These are phyloP conservation scores for Microchrysa polita DNA, from an alignment of 2,888 invertebrate species.

Conservation along the genomic window DNA sequence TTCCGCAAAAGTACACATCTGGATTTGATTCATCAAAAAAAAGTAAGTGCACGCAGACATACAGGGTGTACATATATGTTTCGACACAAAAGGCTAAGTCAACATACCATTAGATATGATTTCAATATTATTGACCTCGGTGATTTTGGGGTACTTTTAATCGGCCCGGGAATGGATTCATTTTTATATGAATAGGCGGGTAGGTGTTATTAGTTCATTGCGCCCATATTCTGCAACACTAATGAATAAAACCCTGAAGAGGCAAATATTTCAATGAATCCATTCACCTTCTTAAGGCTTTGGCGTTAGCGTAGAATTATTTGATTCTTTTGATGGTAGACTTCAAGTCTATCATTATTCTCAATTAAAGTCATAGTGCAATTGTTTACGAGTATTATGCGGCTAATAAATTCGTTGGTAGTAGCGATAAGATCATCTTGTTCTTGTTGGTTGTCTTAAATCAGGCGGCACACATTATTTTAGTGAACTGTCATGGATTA, in stretches of 20 bases:
- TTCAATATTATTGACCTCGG: not conserved
- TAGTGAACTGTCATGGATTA: not conserved
- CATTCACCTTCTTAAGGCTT: not conserved
- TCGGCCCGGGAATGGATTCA: not conserved
- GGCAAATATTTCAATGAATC: not conserved
- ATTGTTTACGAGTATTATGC: too few relatives aligned
- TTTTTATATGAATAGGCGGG: not conserved
- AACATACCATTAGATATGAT: conserved; percentile 8
- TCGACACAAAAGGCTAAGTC: not conserved
- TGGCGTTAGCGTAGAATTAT: not conserved
- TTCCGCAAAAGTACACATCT: conserved; percentile 18
- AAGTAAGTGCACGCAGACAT: not conserved
- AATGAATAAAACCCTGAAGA: too few relatives aligned
- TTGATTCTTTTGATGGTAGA: not conserved
- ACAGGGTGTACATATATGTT: not conserved
- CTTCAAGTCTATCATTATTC: not conserved
- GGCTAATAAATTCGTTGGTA: too few relatives aligned
- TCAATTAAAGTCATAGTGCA: not conserved
- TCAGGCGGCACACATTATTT: not conserved
- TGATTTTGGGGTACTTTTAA: not conserved
- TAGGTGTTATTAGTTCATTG: too few relatives aligned
- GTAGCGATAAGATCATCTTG: too few relatives aligned
- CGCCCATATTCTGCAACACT: too few relatives aligned
- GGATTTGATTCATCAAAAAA: not conserved
- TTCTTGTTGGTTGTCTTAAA: too few relatives aligned